Evolutionary conservation across 2,797 vertebrate genomes (phyloP).

Genomic region (Botia almorhae): DNA sequence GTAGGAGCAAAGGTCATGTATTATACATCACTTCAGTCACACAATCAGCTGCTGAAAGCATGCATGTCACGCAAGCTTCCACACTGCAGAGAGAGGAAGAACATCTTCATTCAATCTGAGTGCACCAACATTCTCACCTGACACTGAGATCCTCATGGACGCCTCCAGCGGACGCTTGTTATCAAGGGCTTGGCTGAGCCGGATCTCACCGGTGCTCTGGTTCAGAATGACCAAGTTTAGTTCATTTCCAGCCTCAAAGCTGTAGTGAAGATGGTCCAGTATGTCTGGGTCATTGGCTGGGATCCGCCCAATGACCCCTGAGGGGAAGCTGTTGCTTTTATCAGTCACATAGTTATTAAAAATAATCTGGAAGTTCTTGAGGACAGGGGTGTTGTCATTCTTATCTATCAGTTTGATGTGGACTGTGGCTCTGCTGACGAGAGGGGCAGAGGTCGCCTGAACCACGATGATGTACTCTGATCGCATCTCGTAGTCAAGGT

Average conservation of each 20-base stretch:
- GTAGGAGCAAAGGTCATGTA: constrained; percentile 52
- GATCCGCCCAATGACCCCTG: constrained; percentile 89
- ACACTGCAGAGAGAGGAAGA: no score
- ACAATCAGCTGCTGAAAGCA: neutral
- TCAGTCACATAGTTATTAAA: constrained; percentile 98
- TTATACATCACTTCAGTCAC: constrained; percentile 5
- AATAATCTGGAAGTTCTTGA: constrained; percentile 96
- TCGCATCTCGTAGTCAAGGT: constrained; percentile 91
- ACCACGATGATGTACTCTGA: constrained; percentile 92
- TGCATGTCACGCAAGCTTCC: constrained; percentile 14
- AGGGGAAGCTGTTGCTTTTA: constrained; percentile 89
- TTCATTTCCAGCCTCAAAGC: constrained; percentile 91
- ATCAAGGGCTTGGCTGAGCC: constrained; percentile 89
- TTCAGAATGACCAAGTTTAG: constrained; percentile 91
- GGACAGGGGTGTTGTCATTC: constrained; percentile 90
- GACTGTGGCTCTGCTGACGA: constrained; percentile 92
- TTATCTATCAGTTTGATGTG: constrained; percentile 90
- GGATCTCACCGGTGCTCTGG: constrained; percentile 87
- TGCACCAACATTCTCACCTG: constrained; percentile 78
- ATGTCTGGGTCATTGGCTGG: constrained; percentile 90
- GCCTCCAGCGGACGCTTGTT: constrained; percentile 96
- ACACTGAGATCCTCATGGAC: constrained; percentile 91
- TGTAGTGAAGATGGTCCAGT: constrained; percentile 87
- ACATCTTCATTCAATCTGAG: no score
- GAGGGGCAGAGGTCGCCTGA: constrained; percentile 93